Conservation (phyloP, 2,888 invertebrate species). For the Chaitophorus viminalis region DNA sequence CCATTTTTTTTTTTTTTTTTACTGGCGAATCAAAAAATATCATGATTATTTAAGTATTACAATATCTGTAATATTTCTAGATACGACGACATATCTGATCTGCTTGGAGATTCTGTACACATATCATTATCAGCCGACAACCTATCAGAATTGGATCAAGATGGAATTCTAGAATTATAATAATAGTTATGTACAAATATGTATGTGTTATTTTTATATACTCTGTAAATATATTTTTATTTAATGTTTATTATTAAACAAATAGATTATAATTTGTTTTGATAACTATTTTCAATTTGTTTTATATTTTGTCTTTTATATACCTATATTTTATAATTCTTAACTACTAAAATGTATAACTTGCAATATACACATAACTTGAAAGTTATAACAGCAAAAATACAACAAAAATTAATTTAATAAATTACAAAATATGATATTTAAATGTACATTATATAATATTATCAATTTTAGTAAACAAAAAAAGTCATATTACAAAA, state of each 20-base stretch:
- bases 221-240: constrained; percentile 37
- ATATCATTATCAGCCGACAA: constrained; percentile 64
- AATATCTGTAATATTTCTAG: constrained; percentile 59
- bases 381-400: neutral
- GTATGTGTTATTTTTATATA: constrained; percentile 6
- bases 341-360: neutral
- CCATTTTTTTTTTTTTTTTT: neutral
- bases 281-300: constrained; percentile 18
- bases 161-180: constrained; percentile 64
- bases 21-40: too few species aligned
- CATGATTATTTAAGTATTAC: neutral
- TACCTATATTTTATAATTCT: neutral
- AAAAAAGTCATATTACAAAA: neutral
- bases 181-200: constrained; percentile 35
- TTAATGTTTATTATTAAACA: constrained; percentile 22
- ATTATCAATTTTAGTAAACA: neutral
- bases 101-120: constrained; percentile 64
- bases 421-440: neutral
- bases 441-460: neutral
- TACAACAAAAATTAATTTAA: neutral
- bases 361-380: neutral
- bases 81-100: constrained; percentile 65
- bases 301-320: neutral
- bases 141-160: constrained; percentile 64
- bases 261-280: constrained; percentile 35